Conservation (phyloP, 1,140 invertebrate genomes). For the Aphidius gifuensis region DNA sequence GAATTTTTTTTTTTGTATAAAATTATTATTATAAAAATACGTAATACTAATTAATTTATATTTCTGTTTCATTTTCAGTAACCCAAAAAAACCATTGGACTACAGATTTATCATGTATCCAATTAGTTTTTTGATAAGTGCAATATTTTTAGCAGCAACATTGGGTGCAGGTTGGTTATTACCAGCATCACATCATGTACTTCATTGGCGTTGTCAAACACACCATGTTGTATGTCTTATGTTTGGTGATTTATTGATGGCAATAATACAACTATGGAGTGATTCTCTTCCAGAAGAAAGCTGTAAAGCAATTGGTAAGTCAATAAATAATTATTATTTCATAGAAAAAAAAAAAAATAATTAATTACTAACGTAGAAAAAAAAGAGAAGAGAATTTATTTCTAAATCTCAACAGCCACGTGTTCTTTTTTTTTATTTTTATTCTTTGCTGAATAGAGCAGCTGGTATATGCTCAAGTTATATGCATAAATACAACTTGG, state of each 20-base stretch:
- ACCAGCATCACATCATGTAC: constrained; percentile 75
- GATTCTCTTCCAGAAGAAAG: constrained; percentile 57
- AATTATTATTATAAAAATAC: too few species aligned
- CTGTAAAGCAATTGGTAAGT: constrained; percentile 67
- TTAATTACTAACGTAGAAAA: not conserved
- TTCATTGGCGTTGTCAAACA: constrained; percentile 82
- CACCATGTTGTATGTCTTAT: constrained; percentile 77
- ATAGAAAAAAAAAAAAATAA: not conserved
- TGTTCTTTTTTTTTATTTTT: not conserved
- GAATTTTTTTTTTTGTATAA: too few species aligned
- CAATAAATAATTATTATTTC: not conserved
- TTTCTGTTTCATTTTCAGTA: constrained; percentile 33
- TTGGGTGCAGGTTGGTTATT: constrained; percentile 71
- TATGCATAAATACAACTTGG: too few species aligned
- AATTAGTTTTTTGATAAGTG: constrained; percentile 71
- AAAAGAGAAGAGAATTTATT: not conserved
- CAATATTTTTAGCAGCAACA: constrained; percentile 73
- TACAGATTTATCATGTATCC: constrained; percentile 68
- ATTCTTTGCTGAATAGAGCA: not conserved
- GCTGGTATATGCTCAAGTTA: too few species aligned
- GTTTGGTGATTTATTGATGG: constrained; percentile 72
- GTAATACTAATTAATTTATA: too few species aligned
- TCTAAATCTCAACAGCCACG: not conserved
- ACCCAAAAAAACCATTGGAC: constrained; percentile 45
- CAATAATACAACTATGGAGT: constrained; percentile 66